Evolutionary conservation across 2,113 vertebrate genomes (phyloP), one percentile per base, ranked within the genome.

Genomic region (Osmerus mordax): DNA sequence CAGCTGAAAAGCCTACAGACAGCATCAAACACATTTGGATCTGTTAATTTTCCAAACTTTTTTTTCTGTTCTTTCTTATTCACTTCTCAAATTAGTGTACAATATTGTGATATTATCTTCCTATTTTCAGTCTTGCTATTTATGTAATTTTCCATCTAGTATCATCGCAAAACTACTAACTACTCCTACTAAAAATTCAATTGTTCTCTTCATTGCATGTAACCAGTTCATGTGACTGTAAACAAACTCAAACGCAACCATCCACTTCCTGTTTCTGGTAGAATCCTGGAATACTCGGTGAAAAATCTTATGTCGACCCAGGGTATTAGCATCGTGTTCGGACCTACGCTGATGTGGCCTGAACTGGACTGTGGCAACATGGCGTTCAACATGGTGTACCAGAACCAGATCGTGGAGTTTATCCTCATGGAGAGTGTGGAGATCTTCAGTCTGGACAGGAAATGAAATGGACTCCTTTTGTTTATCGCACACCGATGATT

Each of bases 281-380:
- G 97, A 90, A 93, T 97, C 85, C 91, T 96, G 80, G 84, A 82
- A 61, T 94, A 91, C 67, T 94, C 95, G 70, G 92, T 83, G 71
- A 88, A 93, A 85, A 99, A 98, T 84, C 93, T 95, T 55, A 99
- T 99, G 97, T 97, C 95, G 41, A 94, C 94, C 36, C 97, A 99
- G 79, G 94, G 96, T 74, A 87, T 99, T 65, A 93, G 95, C 73
- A 98, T 99, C 63, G 95, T 99, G 54, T 98, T 99, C 71, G 96
- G 97, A 69, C 97, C 97, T 15, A 98, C 97, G 1, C 95, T 99
- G 54, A 93, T 99, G 89, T 92, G 95, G 89, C 93, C 95, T 0
- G 94, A 97, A 85, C 87, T 93, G 66, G 96, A 98, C 29, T 79
- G 65, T 0, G 95, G 95, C 55, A 96, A 95, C 88, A 95, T 98